A percentile compares a stretch with the other conserved stretches of the same genome.
Conservation (phyloP, 2,888 invertebrate species). For the Scaptomyza polygonia region DNA sequence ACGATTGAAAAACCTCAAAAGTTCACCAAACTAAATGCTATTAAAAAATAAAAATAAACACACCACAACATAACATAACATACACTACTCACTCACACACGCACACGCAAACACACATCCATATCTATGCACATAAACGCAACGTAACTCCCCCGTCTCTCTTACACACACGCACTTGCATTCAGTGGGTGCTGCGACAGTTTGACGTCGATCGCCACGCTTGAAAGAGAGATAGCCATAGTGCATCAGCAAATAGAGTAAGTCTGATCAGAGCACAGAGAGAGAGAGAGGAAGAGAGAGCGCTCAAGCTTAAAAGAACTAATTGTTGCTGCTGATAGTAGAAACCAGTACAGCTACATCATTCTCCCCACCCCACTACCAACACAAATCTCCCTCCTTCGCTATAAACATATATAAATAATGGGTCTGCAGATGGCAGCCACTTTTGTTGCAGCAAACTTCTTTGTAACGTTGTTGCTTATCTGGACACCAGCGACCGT, state of each 20-base stretch:
- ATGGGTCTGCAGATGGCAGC: conserved; percentile 85
- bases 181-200: conserved; percentile 35
- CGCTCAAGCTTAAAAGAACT: conserved; percentile 10
- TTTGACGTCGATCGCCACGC: conserved; percentile 16
- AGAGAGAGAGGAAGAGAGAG: too few species aligned
- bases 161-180: conserved; percentile 16
- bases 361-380: conserved; percentile 5
- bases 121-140: background rate
- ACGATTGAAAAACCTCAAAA: conserved; percentile 71
- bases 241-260: conserved; percentile 67
- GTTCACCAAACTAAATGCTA: conserved; percentile 41
- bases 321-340: conserved; percentile 39
- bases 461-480: conserved; percentile 81
- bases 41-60: conserved; percentile 26
- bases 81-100: background rate
- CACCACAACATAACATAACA: conserved; percentile 1
- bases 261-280: conserved; percentile 72
- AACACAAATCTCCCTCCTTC: conserved; percentile 20
- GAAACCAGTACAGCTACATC: background rate
- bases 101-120: background rate
- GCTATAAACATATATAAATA: conserved; percentile 66
- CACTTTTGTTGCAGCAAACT: conserved; percentile 82
- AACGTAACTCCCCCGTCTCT: conserved; percentile 10
- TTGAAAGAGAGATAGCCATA: conserved; percentile 22
- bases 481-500: conserved; percentile 81